A percentile compares a stretch with the other conserved stretches of the same genome.
phyloP scores from a whole-genome alignment of 2,113 vertebrate genomes.

The Tyrannus savana region DNA sequence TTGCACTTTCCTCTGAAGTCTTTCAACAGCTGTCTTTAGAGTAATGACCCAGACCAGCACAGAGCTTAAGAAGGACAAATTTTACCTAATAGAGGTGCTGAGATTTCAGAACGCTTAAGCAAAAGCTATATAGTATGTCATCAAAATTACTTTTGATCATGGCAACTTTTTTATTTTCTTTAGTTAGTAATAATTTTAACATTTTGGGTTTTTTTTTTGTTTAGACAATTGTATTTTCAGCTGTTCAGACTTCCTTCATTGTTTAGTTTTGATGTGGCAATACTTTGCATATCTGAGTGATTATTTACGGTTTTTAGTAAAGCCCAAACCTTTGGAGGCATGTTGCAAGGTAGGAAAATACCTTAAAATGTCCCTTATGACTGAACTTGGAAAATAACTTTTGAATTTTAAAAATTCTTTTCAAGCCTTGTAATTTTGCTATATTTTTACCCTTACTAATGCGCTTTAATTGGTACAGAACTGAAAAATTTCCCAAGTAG shows the following conservation, averaged over 20 bases:
- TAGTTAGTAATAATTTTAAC: background rate
- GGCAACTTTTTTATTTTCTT: background rate
- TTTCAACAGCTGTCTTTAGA: background rate
- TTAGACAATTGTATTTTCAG: background rate
- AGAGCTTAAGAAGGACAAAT: background rate
- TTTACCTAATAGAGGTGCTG: background rate
- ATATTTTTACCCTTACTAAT: background rate
- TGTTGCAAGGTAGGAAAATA: background rate
- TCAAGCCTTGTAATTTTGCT: background rate
- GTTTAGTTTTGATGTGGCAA: background rate
- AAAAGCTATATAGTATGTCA: background rate
- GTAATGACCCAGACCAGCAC: background rate
- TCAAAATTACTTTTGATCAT: background rate
- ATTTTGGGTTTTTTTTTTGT: background rate
- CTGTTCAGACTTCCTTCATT: background rate
- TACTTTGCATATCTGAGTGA: background rate
- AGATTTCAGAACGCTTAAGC: background rate
- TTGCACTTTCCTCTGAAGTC: background rate
- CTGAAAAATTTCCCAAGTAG: background rate
- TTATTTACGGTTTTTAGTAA: constrained; percentile 12
- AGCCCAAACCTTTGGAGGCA: background rate
- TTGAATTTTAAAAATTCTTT: background rate
- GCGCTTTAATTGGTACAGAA: background rate
- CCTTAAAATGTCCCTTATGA: background rate
- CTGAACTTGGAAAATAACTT: background rate